Evolutionary conservation across 1,140 invertebrate genomes (phyloP), one percentile per base, ranked within the genome.

Genomic region (Caenorhabditis briggsae): DNA sequence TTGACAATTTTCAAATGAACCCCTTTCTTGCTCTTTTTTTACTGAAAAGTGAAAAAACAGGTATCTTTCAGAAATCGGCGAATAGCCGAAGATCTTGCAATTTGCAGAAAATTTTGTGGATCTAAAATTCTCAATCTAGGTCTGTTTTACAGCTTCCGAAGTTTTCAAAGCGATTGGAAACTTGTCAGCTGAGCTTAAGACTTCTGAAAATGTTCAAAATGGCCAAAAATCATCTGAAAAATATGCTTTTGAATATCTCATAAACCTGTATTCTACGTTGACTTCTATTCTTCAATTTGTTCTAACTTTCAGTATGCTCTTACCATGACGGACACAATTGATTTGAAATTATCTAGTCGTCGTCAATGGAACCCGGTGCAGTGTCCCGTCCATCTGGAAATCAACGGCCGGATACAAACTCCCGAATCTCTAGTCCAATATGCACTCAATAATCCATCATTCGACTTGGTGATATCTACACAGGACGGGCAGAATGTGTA

Each of bases 381-480:
- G 23, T 86, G 85, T 64, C 50, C 53, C 23, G 78, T 86, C 25
- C 50, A 16, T 11, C 50, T 86, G 56, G 46, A 56, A 58, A 43
- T 58, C 14, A 20, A 53, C 14, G 59, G 50, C 1, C 33, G 20
- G 5, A 25, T 33, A 18, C 50, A 56, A 59, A 78, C 74, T 58
- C 78, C 85, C 33, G 43, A 18, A 83, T 58, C 53, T 83, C 82
- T 83, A 83, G 84, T 85, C 48, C n/a, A 74, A 50, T 12, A 16
- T 14, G 84, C 84, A 0, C 50, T 85, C 33, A 78, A 46, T 56
- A 55, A 64, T 25, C 7, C 84, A 3, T 23, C 48, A 6, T 33
- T 85, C 16, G 64, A 85, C 14, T 58, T 85, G 23, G 41, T 70
- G 50, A 85, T 85, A 48, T 43, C 65, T 7, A 78, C 61, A 5